phyloP scores from a whole-genome alignment of 1,140 invertebrate species.

The Halesus radiatus region DNA sequence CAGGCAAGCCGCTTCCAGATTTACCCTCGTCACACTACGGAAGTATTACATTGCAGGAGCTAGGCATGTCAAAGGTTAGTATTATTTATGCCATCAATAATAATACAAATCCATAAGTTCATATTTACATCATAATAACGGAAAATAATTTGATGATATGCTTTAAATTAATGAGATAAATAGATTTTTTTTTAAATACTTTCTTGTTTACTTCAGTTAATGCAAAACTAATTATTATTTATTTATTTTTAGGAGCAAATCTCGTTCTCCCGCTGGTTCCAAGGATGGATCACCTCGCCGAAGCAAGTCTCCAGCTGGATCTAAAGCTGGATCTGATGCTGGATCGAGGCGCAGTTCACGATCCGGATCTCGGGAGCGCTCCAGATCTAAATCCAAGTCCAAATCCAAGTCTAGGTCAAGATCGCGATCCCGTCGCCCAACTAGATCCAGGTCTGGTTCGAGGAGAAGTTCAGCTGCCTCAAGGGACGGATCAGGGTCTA shows the following conservation, averaged over 20 bases:
- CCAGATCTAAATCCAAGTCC: constrained; percentile 61
- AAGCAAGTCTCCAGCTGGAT: constrained; percentile 53
- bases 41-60: too few species aligned
- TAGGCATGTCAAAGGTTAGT: too few species aligned
- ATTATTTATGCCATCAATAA: too few species aligned
- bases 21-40: too few species aligned
- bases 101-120: too few species aligned
- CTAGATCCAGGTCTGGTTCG: constrained; percentile 61
- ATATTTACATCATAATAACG: too few species aligned
- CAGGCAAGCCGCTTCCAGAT: too few species aligned
- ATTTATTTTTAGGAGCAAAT: constrained; percentile 55
- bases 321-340: constrained; percentile 46
- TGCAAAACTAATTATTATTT: too few species aligned
- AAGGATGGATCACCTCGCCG: constrained; percentile 43
- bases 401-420: constrained; percentile 38
- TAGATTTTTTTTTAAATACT: too few species aligned
- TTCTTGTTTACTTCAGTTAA: too few species aligned
- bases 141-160: too few species aligned
- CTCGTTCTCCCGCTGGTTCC: constrained; percentile 49
- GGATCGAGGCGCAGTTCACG: constrained; percentile 14
- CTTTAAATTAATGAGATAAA: too few species aligned
- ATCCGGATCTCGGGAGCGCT: constrained; percentile 63
- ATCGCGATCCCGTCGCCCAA: neutral
- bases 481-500: constrained; percentile 6
- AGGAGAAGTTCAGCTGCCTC: constrained; percentile 54